A percentile compares a stretch with the other conserved stretches of the same genome.
Evolutionary conservation across 1,140 invertebrate species (phyloP).

Genomic region (Apis dorsata): DNA sequence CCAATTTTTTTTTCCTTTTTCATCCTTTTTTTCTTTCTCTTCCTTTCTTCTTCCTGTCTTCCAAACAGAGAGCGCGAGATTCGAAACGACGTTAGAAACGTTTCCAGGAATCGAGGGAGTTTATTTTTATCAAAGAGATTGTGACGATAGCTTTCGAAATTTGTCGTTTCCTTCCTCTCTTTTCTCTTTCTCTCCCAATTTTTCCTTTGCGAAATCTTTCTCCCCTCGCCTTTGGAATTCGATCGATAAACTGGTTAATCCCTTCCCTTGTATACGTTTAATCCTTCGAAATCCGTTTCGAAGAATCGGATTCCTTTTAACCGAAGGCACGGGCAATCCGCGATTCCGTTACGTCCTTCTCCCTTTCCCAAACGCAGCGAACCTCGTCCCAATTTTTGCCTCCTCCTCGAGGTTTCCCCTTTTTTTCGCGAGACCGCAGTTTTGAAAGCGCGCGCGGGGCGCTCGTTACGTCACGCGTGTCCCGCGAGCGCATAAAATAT

Average conservation of each 20-base stretch:
- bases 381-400: not conserved
- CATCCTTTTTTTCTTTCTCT: not conserved
- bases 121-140: not conserved
- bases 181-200: not conserved
- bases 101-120: not conserved
- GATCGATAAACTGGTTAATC: constrained; percentile 7
- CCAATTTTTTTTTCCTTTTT: constrained; percentile 5
- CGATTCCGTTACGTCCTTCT: not conserved
- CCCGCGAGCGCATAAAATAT: constrained; percentile 45
- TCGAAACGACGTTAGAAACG: not conserved
- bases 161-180: not conserved
- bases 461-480: constrained; percentile 24
- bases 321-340: not conserved
- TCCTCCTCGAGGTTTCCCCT: not conserved
- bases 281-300: not conserved
- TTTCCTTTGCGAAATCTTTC: not conserved
- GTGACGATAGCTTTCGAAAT: not conserved
- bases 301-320: constrained; percentile 2
- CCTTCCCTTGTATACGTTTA: not conserved
- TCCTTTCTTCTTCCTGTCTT: not conserved
- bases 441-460: not conserved
- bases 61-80: not conserved
- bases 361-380: not conserved
- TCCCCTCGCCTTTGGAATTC: not conserved
- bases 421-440: not conserved